Conservation (phyloP, 2,797 vertebrate genomes). For the Pelobates cultripes region DNA sequence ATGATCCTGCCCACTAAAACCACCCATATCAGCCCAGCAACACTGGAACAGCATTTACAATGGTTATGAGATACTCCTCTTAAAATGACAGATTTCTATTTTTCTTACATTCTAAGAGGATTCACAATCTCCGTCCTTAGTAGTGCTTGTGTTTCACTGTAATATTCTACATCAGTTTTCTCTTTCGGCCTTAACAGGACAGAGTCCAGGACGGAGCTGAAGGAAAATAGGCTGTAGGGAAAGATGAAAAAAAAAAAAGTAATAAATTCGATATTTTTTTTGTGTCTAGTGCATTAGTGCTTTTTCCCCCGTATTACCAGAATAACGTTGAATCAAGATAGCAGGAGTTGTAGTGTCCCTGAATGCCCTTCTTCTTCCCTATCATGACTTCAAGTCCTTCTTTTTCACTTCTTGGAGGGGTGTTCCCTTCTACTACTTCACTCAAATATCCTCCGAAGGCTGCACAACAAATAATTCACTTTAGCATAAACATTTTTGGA, state of each 20-base stretch:
- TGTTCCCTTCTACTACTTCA: slow-evolving; percentile 97
- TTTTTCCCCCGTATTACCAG: slow-evolving; percentile 76
- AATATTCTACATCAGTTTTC: slow-evolving; percentile 96
- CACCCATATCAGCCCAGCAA: too few relatives aligned
- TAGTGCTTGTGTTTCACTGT: slow-evolving; percentile 96
- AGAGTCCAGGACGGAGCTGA: slow-evolving; percentile 96
- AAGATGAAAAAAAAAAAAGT: not conserved
- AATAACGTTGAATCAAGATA: slow-evolving; percentile 98
- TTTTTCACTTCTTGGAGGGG: slow-evolving; percentile 94
- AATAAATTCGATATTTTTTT: not conserved
- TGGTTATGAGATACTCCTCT: too few relatives aligned
- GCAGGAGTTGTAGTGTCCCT: slow-evolving; percentile 99
- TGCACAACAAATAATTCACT: slow-evolving; percentile 56
- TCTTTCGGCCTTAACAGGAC: slow-evolving; percentile 94
- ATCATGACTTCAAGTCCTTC: slow-evolving; percentile 97
- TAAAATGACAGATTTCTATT: not conserved
- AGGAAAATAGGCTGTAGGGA: slow-evolving; percentile 88
- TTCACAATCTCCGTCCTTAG: slow-evolving; percentile 97
- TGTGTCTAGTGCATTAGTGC: not conserved
- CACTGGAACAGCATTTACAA: too few relatives aligned
- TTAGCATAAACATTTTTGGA: slow-evolving; percentile 13
- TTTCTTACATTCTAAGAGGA: slow-evolving; percentile 93
- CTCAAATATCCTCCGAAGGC: slow-evolving; percentile 97
- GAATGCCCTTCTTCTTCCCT: slow-evolving; percentile 98
- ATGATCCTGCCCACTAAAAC: too few relatives aligned